Evolutionary conservation across 2,113 vertebrate genomes (phyloP), one percentile per base, ranked within the genome.

Genomic region (Barnardius zonarius): DNA sequence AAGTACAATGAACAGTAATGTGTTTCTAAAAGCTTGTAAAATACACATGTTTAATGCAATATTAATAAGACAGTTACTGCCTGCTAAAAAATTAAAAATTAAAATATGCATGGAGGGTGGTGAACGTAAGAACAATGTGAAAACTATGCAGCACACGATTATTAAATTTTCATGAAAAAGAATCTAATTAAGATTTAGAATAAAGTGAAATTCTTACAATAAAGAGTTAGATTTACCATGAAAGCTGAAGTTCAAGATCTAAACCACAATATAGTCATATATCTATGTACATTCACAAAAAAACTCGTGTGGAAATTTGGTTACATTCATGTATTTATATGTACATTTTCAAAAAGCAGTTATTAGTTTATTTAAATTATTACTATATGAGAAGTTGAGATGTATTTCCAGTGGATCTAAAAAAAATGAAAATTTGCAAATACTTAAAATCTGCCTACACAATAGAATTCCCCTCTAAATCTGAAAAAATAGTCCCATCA

Each of bases 71-170:
- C 57, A 88, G 67, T 87, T 96, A 86, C 46, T 55, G 81, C 13
- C 66, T 92, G 25, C 54, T 91, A 48, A 95, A 97, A 95, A 80
- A 92, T 88, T 72, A 83, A 95, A 94, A 88, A 95, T 81, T 79
- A 57, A 93, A 77, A 91, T 82, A 41, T 83, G 31, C 2, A 24
- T 67, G 24, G 52, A 67, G 57, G 41, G 11, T 72, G 24, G 61
- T 75, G 33, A 93, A 93, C 48, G 35, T 35, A 90, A 83, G 20
- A 92, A 14, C 51, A 37, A 37, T 46, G 37, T 43, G 27, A 88
- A 93, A 83, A 62, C 48, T 35, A 39, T 62, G 41, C 41, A 88
- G 78, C 52, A 88, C 12, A 1, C 5, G 11, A 70, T 13, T 76
- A 44, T 83, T 95, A 93, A 79, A 80, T 52, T 95, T 94, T 95